phyloP scores from a whole-genome alignment of 2,113 vertebrate species.

The Anarrhichthys ocellatus region DNA sequence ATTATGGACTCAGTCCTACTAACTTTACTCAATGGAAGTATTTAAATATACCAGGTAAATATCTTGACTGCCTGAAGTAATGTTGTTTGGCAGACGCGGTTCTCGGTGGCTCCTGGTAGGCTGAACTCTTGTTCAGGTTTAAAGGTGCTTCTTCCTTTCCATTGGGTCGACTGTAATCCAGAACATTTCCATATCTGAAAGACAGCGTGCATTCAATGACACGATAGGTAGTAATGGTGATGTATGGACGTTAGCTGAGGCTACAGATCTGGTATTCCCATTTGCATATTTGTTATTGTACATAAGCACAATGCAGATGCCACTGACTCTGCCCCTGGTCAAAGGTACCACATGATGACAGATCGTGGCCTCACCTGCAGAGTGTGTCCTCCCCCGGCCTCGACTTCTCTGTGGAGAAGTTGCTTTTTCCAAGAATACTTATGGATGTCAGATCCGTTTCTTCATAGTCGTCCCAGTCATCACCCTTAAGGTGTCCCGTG shows the following conservation, averaged over 20 bases:
- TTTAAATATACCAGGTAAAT: conserved; percentile 88
- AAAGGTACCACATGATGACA: not conserved
- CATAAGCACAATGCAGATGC: not conserved
- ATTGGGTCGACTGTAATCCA: conserved; percentile 89
- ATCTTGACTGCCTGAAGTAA: conserved; percentile 93
- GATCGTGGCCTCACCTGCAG: conserved; percentile 80
- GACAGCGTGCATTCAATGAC: not conserved
- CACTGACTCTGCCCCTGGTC: not conserved
- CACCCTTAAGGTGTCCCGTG: conserved; percentile 83
- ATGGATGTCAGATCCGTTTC: conserved; percentile 82
- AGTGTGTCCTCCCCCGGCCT: conserved; percentile 83
- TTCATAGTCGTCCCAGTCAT: conserved; percentile 92
- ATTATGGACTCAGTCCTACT: too few species aligned
- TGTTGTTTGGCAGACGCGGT: conserved; percentile 89
- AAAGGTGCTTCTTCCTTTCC: conserved; percentile 83
- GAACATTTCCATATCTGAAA: conserved; percentile 88
- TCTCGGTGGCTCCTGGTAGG: conserved; percentile 85
- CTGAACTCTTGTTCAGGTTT: conserved; percentile 81
- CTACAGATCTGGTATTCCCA: not conserved
- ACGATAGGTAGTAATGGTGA: not conserved
- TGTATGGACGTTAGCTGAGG: not conserved
- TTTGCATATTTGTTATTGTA: not conserved
- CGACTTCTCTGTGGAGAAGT: conserved; percentile 84
- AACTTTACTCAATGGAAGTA: not conserved
- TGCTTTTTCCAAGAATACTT: conserved; percentile 75